These are phyloP conservation scores for Arremon brunneinucha DNA, from an alignment of 2,797 vertebrate species.

Conservation along the genomic window DNA sequence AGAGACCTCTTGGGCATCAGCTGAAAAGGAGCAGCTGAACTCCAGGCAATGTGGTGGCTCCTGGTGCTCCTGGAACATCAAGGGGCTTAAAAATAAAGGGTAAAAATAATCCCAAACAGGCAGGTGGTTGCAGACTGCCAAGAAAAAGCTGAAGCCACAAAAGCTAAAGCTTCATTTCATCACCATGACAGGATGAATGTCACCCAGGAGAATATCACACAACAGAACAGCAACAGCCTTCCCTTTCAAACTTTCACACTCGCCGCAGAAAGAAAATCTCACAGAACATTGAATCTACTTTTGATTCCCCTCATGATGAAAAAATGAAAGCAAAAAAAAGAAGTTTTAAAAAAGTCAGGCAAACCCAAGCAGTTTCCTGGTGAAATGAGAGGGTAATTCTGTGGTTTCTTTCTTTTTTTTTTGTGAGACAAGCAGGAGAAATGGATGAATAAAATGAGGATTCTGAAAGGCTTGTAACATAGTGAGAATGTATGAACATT, in stretches of 20 bases:
- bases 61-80: background rate
- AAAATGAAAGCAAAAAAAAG: background rate
- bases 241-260: conserved; percentile 6
- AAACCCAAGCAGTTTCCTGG: conserved; percentile 6
- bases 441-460: background rate
- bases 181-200: background rate
- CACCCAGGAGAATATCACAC: background rate
- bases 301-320: background rate
- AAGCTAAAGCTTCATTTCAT: background rate
- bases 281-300: background rate
- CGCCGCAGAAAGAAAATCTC: background rate
- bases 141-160: background rate
- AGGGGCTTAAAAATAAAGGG: background rate
- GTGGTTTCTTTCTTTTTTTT: background rate
- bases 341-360: background rate
- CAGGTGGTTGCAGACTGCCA: background rate
- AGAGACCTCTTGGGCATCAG: background rate
- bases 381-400: background rate
- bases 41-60: background rate
- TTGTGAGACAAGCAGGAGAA: background rate
- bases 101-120: conserved; percentile 10
- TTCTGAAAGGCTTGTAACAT: background rate
- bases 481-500: background rate
- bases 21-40: conserved; percentile 12
- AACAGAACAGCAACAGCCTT: background rate